Conservation (phyloP, 2,888 invertebrate species). For the Oligia fasciuncula region DNA sequence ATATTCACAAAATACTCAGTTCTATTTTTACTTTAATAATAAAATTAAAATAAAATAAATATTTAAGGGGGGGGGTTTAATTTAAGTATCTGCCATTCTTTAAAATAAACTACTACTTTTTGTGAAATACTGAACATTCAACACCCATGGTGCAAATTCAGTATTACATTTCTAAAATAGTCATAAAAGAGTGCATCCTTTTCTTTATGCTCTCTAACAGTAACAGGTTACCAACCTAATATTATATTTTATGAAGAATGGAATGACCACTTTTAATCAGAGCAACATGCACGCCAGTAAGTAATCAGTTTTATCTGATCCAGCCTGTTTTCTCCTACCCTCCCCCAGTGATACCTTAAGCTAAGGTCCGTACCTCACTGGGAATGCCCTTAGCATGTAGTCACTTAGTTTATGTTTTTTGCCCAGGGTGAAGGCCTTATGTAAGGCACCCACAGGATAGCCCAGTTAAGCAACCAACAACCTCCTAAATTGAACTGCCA, state of each 20-base stretch:
- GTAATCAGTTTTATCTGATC: not conserved
- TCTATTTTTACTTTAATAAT: no score
- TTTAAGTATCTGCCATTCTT: not conserved
- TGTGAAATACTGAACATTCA: not conserved
- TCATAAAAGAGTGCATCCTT: not conserved
- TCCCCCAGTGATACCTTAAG: not conserved
- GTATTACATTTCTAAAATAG: not conserved
- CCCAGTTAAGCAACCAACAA: not conserved
- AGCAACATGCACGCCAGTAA: no score
- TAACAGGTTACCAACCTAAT: not conserved
- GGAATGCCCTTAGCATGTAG: not conserved
- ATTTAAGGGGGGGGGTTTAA: not conserved
- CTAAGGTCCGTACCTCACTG: not conserved
- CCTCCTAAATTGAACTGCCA: no score
- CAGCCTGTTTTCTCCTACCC: no score
- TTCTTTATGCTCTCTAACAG: not conserved
- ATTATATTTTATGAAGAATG: not conserved
- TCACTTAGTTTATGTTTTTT: not conserved
- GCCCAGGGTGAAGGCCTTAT: no score
- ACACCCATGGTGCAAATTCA: not conserved
- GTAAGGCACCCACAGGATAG: not conserved
- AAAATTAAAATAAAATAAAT: no score
- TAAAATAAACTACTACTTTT: not conserved
- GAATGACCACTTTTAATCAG: not conserved
- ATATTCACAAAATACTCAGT: no score